A percentile compares a stretch with the other conserved stretches of the same genome.
These are phyloP conservation scores for Cheilosia soror DNA, from an alignment of 2,888 invertebrate species.

Conservation along the genomic window DNA sequence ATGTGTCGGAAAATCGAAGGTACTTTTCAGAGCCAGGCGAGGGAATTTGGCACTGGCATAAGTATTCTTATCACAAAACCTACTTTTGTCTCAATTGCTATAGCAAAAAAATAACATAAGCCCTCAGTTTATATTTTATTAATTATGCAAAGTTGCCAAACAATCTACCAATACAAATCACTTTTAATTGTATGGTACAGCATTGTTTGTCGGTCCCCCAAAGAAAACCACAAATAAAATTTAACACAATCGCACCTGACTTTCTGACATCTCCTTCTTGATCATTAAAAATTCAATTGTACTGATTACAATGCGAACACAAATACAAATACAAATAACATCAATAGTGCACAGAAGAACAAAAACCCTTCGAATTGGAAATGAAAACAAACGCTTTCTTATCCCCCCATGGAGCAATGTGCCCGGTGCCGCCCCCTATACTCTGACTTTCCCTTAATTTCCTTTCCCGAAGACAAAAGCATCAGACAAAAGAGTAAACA, in stretches of 20 bases:
- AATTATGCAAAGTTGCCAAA: no score
- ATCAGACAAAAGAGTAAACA: constrained; percentile 35
- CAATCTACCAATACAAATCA: not conserved
- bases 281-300: constrained; percentile 61
- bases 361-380: constrained; percentile 20
- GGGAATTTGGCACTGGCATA: no score
- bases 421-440: not conserved
- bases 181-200: constrained; percentile 14
- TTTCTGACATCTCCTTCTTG: constrained; percentile 23
- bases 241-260: constrained; percentile 48
- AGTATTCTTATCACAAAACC: no score
- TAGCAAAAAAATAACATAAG: no score
- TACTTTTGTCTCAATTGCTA: no score
- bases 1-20: no score
- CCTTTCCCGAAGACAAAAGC: constrained; percentile 1
- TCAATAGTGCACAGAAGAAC: constrained; percentile 11
- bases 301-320: constrained; percentile 45
- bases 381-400: constrained; percentile 36
- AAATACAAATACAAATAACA: constrained; percentile 24
- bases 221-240: constrained; percentile 45
- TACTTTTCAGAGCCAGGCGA: no score
- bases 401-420: constrained; percentile 8
- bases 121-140: no score
- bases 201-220: constrained; percentile 8
- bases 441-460: not conserved